Evolutionary conservation across 2,113 vertebrate species (phyloP), one percentile per base, ranked within the genome.

Genomic region (Grammomys dolichurus): DNA sequence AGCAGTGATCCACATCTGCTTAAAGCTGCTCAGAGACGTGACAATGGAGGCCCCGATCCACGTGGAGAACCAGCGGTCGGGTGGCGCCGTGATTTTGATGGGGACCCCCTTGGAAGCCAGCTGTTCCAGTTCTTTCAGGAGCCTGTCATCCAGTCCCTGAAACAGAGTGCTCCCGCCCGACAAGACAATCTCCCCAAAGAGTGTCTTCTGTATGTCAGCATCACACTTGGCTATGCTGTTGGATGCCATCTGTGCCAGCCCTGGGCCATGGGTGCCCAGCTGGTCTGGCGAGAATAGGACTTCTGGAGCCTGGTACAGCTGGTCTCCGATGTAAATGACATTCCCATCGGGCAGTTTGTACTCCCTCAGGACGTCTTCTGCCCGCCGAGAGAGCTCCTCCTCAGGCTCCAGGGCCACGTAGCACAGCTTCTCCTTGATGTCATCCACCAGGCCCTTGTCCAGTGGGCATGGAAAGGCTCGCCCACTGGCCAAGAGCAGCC

Each of bases 351-450:
- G 98, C 58, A 98, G 89, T 48, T 54, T 9, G 58, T 97, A 97
- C 31, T 98, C 87, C 0, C 75, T 46, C 56, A 86, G 58, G 6
- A 96, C 60, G 0, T 90, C 97, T 72, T 97, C 24, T 0, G 97
- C 84, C 26, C 97, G 51, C 51, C 94, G 93, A 1, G 60, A 31
- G 10, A 94, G 91, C 78, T 98, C 97, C 75, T 63, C 67, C 24
- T 82, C 16, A 0, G 97, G 96, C 3, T 98, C 96, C 81, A 96
- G 56, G 3, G 98, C 97, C 73, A 98, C 89, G 0, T 98, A 98
- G 96, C 98, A 98, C 36, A 98, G 90, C 75, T 98, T 98, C 96
- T 98, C 98, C 90, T 98, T 98, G 72, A 98, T 97, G 65, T 98
- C 97, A 0, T 92, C 94, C 78, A 97, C 95, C 0, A 98, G 96